Evolutionary conservation across 2,888 invertebrate genomes (phyloP).

Genomic region (Labia minor): DNA sequence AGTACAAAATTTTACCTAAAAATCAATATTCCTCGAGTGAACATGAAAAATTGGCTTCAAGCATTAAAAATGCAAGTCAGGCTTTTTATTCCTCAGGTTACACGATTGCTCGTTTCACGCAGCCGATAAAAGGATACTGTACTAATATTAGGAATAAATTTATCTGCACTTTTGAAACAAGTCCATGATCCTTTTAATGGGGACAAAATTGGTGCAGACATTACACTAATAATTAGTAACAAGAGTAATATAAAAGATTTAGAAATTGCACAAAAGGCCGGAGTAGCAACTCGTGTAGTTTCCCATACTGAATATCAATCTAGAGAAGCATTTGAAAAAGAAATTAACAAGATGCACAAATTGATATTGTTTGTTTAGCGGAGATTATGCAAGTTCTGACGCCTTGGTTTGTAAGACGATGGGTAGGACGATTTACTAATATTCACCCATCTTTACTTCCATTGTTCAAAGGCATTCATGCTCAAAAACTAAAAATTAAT

Average conservation of each 20-base stretch:
- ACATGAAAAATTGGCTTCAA: background rate
- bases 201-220: conserved; percentile 35
- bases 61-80: background rate
- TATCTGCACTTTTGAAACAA: conserved; percentile 35
- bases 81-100: conserved; percentile 37
- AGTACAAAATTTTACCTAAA: conserved; percentile 13
- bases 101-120: conserved; percentile 32
- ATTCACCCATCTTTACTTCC: conserved; percentile 92
- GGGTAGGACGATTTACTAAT: conserved; percentile 81
- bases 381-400: conserved; percentile 89
- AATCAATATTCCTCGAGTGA: conserved; percentile 37
- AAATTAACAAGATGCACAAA: conserved; percentile 47
- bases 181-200: conserved; percentile 34
- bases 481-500: conserved; percentile 72
- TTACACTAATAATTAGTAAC: background rate
- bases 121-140: conserved; percentile 63
- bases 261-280: background rate
- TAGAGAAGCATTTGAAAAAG: conserved; percentile 71
- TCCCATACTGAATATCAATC: conserved; percentile 60
- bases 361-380: conserved; percentile 86
- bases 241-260: background rate
- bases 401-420: conserved; percentile 60
- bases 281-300: conserved; percentile 41
- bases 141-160: conserved; percentile 66
- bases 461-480: conserved; percentile 77